A percentile compares a stretch with the other conserved stretches of the same genome.
Evolutionary conservation across 2,888 invertebrate species (phyloP).

Genomic region (Chrysodeixis includens): DNA sequence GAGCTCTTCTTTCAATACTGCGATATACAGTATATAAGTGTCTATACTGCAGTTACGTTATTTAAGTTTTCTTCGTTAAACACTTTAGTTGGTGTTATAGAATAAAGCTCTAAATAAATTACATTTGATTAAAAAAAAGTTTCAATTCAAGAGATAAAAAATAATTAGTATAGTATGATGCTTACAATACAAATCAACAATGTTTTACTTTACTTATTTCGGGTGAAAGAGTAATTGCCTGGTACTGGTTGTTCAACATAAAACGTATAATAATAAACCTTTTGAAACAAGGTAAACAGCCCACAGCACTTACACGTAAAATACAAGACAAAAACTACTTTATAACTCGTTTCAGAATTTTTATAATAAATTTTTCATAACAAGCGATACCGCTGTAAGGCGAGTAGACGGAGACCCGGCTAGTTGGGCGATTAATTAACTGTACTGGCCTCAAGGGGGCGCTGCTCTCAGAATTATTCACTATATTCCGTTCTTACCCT

Average conservation of each 20-base stretch:
- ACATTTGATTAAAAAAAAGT: too few relatives aligned
- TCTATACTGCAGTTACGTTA: constrained; percentile 23
- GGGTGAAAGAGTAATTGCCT: not conserved
- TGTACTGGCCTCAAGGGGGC: constrained; percentile 72
- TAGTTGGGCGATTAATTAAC: constrained; percentile 79
- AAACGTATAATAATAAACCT: too few relatives aligned
- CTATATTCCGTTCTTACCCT: constrained; percentile 69
- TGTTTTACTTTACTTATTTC: too few relatives aligned
- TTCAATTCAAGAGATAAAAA: too few relatives aligned
- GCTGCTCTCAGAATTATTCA: constrained; percentile 71
- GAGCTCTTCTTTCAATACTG: constrained; percentile 47
- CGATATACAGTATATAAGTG: constrained; percentile 33
- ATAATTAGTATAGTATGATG: too few relatives aligned
- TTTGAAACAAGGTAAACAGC: constrained; percentile 15
- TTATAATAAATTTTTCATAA: constrained; percentile 65
- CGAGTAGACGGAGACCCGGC: constrained; percentile 64
- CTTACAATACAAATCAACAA: too few relatives aligned
- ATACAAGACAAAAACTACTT: constrained; percentile 42
- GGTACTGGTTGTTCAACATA: not conserved
- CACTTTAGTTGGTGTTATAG: not conserved
- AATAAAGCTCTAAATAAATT: too few relatives aligned
- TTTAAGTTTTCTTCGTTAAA: constrained; percentile 7
- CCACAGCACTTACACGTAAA: constrained; percentile 14
- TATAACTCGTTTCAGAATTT: constrained; percentile 47
- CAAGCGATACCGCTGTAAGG: constrained; percentile 63